A percentile compares a stretch with the other conserved stretches of the same genome.
Evolutionary conservation across 2,888 invertebrate species (phyloP).

Genomic region (Gastracanthus pulcherrimus): DNA sequence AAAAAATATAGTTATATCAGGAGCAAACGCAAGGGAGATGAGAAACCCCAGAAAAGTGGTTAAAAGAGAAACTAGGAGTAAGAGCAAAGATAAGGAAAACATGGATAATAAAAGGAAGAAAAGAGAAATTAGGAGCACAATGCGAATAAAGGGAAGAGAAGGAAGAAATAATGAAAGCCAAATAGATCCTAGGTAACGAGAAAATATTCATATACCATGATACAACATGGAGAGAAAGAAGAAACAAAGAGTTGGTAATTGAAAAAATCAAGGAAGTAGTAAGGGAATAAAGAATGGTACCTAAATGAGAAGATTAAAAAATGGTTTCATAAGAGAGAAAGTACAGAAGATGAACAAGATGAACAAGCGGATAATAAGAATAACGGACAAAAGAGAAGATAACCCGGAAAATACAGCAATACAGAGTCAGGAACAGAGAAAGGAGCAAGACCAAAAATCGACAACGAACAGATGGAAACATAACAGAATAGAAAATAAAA

Average conservation of each 20-base stretch:
- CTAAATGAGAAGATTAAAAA: too few species aligned
- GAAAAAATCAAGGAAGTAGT: not conserved
- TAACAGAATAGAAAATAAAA: too few species aligned
- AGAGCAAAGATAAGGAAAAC: too few species aligned
- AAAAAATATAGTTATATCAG: not conserved
- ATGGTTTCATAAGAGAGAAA: not conserved
- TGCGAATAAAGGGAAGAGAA: not conserved
- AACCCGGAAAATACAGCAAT: too few species aligned
- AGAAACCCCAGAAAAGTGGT: too few species aligned
- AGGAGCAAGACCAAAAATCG: too few species aligned
- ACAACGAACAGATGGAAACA: too few species aligned
- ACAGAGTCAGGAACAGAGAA: too few species aligned
- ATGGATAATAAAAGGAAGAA: too few species aligned
- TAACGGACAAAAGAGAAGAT: not conserved
- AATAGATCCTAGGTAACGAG: not conserved
- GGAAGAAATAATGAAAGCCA: not conserved
- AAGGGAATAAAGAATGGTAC: too few species aligned
- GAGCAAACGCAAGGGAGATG: too few species aligned
- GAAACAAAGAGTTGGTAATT: not conserved
- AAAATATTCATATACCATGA: not conserved
- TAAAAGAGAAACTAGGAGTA: not conserved
- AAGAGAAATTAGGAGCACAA: not conserved
- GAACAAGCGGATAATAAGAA: not conserved
- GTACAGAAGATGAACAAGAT: not conserved
- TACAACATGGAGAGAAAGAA: not conserved